Evolutionary conservation across 1,140 invertebrate genomes (phyloP), one percentile per base, ranked within the genome.

Genomic region (Zaprionus africanus): DNA sequence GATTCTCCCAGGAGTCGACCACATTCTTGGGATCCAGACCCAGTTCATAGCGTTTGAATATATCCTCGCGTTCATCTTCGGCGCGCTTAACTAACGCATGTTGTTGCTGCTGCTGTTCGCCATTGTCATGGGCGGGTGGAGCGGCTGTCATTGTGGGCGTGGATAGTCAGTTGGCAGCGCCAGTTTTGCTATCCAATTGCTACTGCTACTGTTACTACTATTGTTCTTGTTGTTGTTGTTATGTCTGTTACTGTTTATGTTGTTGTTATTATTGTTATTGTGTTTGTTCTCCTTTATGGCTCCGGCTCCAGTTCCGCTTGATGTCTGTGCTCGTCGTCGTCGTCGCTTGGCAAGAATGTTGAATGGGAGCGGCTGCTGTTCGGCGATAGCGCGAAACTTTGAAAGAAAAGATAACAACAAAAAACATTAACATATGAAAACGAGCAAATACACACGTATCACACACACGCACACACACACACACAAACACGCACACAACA

Each of bases 1-100:
- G 98, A 94, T 99, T 99, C 93, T 99, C 99, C 98, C 98, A 99
- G 22, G 98, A 96, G 93, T 99, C 98, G 93, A 99, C 98, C 91
- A 98, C 95, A 57, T 96, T 97, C 66, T 96, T 96, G 86, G 98
- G 97, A 88, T 98, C 97, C 81, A 98, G 94, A 43, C 98, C 98
- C 87, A 96, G 95, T 88, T 97, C 97, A 95, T 99, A 99, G 93
- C 96, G 96, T 90, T 96, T 96, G 92, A 99, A 98, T 93, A 99
- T 99, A 90, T 95, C 96, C 93, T 97, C 96, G 93, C 98, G 95
- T 95, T 99, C 98, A 94, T 97, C 97, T 93, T 95, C 95, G 93
- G 97, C 96, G 92, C 96, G 95, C 93, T 95, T 95, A 92, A 97
- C 94, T 91, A 97, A 94, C 38, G 82, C 86, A 46, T 77, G 65